Percentiles rank a stretch among this genome's conserved stretches.
Conservation (phyloP, 92 coral and sea anemone species). For the Metridium senile region DNA sequence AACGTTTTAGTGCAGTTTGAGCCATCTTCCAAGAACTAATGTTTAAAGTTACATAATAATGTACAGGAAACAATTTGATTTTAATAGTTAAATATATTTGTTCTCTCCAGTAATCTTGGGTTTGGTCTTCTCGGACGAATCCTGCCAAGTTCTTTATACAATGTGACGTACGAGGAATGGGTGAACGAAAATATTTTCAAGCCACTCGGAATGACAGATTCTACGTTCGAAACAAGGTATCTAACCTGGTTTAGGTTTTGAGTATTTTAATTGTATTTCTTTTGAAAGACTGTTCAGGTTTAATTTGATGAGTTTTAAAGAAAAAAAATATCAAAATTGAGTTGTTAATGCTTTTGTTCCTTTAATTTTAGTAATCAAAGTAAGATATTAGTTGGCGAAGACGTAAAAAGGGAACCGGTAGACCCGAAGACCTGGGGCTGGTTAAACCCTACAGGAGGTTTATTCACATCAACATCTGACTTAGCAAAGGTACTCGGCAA, state of each 20-base stretch:
- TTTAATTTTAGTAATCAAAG: slow-evolving; percentile 36
- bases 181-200: slow-evolving; percentile 61
- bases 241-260: no score
- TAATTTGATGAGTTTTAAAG: no score
- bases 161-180: slow-evolving; percentile 69
- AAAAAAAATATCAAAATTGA: no score
- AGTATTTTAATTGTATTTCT: no score
- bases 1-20: no score
- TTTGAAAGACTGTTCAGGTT: no score
- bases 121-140: slow-evolving; percentile 77
- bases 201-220: slow-evolving; percentile 79
- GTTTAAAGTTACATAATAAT: no score
- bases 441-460: slow-evolving; percentile 88
- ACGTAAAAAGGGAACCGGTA: neutral
- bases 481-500: slow-evolving; percentile 84
- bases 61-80: no score
- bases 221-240: slow-evolving; percentile 75
- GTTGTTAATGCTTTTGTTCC: no score
- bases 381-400: slow-evolving; percentile 41
- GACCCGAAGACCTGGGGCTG: slow-evolving; percentile 87
- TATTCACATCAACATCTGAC: slow-evolving; percentile 78
- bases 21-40: no score
- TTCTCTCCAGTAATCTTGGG: slow-evolving; percentile 62
- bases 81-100: no score
- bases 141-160: slow-evolving; percentile 52